Conservation (phyloP, 2,797 vertebrate species). For the Enteromius viviparus region DNA sequence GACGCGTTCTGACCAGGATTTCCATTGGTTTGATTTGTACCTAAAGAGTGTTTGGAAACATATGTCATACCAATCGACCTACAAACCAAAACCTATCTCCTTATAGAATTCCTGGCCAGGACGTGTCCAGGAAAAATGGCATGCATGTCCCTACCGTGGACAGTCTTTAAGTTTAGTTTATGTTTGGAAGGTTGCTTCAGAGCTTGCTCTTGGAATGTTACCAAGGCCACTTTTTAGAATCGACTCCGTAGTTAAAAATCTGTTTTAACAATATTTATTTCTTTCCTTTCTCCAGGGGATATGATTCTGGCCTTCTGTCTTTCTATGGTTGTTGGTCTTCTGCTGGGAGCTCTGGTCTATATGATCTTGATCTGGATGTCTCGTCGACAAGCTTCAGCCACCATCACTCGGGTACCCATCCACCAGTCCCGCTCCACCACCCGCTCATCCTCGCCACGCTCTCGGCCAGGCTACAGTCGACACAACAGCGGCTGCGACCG, state of each 20-base stretch:
- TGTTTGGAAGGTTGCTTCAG: neutral
- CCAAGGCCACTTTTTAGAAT: neutral
- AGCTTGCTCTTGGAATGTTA: neutral
- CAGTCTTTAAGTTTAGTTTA: neutral
- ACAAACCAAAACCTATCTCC: too few species aligned
- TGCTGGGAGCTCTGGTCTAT: slow-evolving; percentile 88
- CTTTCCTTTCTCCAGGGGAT: slow-evolving; percentile 38
- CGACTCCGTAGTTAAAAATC: neutral
- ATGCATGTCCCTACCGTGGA: neutral
- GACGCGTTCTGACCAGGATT: too few species aligned
- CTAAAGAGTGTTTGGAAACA: too few species aligned
- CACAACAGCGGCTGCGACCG: slow-evolving; percentile 86
- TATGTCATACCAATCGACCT: too few species aligned
- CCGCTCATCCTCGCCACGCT: slow-evolving; percentile 68
- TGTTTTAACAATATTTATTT: neutral
- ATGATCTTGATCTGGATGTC: slow-evolving; percentile 87
- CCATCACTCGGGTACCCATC: slow-evolving; percentile 86
- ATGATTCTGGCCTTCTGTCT: slow-evolving; percentile 92
- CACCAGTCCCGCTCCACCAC: slow-evolving; percentile 72
- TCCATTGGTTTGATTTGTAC: too few species aligned
- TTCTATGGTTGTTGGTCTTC: slow-evolving; percentile 88
- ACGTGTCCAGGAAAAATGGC: too few species aligned
- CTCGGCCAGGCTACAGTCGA: slow-evolving; percentile 88
- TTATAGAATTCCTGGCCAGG: too few species aligned
- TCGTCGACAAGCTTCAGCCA: slow-evolving; percentile 86